These are phyloP conservation scores for Ascidia mentula DNA, from an alignment of 23 tunicate species.

Conservation along the genomic window DNA sequence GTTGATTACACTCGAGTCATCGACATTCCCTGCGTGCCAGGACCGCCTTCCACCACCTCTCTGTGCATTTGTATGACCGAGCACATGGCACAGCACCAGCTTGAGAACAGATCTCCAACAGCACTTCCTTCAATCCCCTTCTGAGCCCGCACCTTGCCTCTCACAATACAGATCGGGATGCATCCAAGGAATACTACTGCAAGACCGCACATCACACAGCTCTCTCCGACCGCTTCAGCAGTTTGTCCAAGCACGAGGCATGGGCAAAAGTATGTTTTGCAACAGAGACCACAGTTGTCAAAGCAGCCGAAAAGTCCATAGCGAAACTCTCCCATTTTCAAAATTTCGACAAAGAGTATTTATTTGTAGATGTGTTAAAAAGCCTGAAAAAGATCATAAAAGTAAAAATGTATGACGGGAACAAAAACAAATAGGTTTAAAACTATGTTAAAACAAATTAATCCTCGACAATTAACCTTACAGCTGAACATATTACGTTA, in stretches of 20 bases:
- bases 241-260: slow-evolving; percentile 67
- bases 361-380: too few species aligned
- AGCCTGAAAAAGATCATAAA: too few species aligned
- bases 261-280: slow-evolving; percentile 42
- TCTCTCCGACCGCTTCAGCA: slow-evolving; percentile 63
- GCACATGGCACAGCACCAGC: neutral
- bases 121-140: neutral
- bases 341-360: too few species aligned
- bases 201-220: slow-evolving; percentile 40
- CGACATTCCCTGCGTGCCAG: neutral
- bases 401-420: too few species aligned
- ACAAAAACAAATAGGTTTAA: too few species aligned
- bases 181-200: slow-evolving; percentile 42
- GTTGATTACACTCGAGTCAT: neutral
- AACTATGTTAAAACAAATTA: too few species aligned
- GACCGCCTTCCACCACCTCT: neutral
- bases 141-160: neutral
- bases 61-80: neutral
- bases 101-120: neutral
- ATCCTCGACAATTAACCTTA: too few species aligned
- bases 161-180: slow-evolving; percentile 4
- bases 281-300: slow-evolving; percentile 74
- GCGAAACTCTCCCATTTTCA: too few species aligned
- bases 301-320: slow-evolving; percentile 54
- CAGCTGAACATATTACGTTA: too few species aligned